Evolutionary conservation across 2,797 vertebrate species (phyloP).

Genomic region (Myotis myotis): DNA sequence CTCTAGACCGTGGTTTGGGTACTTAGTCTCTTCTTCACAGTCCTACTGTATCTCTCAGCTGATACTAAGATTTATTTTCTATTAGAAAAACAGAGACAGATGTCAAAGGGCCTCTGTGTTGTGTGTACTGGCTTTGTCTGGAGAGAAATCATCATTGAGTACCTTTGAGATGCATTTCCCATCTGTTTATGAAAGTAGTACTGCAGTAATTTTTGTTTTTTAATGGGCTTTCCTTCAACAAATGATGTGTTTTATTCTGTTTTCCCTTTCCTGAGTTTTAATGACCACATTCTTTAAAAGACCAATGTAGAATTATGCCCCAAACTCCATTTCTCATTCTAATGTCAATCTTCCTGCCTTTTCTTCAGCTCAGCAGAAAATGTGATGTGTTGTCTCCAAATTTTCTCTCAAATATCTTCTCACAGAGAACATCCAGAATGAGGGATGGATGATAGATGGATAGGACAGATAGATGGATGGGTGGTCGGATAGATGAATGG

Average conservation of each 20-base stretch:
- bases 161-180: neutral
- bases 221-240: neutral
- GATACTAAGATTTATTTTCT: neutral
- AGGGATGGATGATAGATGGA: neutral
- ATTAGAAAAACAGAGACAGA: neutral
- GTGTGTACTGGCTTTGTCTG: neutral
- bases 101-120: neutral
- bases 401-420: neutral
- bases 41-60: neutral
- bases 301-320: neutral
- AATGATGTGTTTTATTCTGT: conserved; percentile 23
- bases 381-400: neutral
- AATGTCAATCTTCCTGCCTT: neutral
- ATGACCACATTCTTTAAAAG: neutral
- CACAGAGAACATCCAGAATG: neutral
- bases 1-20: neutral
- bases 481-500: neutral
- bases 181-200: conserved; percentile 17
- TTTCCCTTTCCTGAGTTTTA: conserved; percentile 29
- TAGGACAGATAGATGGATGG: neutral
- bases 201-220: neutral
- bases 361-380: neutral
- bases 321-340: neutral
- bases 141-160: neutral
- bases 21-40: neutral